Conservation (phyloP, 2,888 invertebrate species). For the Drosophila nr. perissopoda region DNA sequence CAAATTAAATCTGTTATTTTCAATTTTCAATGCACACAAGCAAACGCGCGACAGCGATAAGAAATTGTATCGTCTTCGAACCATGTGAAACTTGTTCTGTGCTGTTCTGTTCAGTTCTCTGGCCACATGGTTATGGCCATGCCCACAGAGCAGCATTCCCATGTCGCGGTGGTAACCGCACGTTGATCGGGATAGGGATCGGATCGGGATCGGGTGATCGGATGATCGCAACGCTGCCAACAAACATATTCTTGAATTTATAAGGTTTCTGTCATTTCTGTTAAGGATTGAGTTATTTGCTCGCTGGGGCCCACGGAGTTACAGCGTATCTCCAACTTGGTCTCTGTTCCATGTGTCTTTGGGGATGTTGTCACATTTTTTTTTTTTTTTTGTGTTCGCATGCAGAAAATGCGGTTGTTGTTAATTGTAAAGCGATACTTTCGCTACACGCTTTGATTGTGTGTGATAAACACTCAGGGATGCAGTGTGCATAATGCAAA, state of each 20-base stretch:
- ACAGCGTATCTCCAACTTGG: constrained; percentile 1
- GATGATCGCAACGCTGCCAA: constrained; percentile 36
- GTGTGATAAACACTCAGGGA: constrained; percentile 41
- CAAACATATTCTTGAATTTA: constrained; percentile 74
- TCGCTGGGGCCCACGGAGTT: constrained; percentile 28
- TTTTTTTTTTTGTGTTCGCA: constrained; percentile 39
- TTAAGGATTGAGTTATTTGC: constrained; percentile 79
- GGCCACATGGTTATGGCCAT: constrained; percentile 47
- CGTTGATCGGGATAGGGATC: constrained; percentile 55
- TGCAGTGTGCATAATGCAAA: constrained; percentile 48
- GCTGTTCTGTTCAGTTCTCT: constrained; percentile 40
- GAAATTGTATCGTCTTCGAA: constrained; percentile 50
- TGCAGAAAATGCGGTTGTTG: constrained; percentile 72
- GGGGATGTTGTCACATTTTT: constrained; percentile 47
- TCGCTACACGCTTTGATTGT: constrained; percentile 42
- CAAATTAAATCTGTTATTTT: constrained; percentile 79
- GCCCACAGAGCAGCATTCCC: constrained; percentile 70
- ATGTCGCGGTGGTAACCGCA: constrained; percentile 71
- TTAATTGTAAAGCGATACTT: constrained; percentile 69
- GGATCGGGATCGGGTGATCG: constrained; percentile 34
- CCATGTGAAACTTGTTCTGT: constrained; percentile 71
- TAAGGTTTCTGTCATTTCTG: constrained; percentile 77
- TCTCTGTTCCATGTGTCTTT: constrained; percentile 34
- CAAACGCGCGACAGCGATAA: constrained; percentile 28
- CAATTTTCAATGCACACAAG: constrained; percentile 58